A percentile compares a stretch with the other conserved stretches of the same genome.
Evolutionary conservation across 1,140 invertebrate genomes (phyloP).

Genomic region (Orussus abietinus): DNA sequence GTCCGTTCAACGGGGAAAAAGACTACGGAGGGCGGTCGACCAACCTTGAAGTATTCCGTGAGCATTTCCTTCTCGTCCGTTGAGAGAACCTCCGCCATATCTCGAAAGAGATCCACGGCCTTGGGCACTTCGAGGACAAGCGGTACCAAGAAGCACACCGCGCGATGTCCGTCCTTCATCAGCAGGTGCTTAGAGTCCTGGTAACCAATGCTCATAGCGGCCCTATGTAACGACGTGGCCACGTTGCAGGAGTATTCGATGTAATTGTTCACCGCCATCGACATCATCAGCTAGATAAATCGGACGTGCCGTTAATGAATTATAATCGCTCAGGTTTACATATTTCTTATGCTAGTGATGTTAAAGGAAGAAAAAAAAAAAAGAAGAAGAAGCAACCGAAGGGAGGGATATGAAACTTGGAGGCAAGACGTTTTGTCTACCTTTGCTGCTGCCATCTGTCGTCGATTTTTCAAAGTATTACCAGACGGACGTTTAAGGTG

Average conservation of each 20-base stretch:
- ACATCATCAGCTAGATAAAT: conserved; percentile 49
- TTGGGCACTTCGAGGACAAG: conserved; percentile 53
- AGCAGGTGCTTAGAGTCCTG: conserved; percentile 58
- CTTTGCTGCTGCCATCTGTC: too few species aligned
- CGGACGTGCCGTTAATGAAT: background rate
- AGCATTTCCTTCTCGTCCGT: conserved; percentile 59
- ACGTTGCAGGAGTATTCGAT: conserved; percentile 50
- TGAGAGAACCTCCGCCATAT: conserved; percentile 58
- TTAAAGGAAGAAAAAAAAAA: too few species aligned
- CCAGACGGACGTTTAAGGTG: too few species aligned
- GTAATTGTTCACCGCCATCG: conserved; percentile 58
- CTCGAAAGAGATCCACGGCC: conserved; percentile 56
- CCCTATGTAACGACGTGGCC: conserved; percentile 49
- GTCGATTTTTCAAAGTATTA: too few species aligned
- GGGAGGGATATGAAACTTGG: too few species aligned
- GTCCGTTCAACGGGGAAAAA: too few species aligned
- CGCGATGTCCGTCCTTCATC: conserved; percentile 57
- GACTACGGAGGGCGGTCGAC: too few species aligned
- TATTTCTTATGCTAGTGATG: too few species aligned
- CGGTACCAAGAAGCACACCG: conserved; percentile 59
- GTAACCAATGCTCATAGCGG: conserved; percentile 59
- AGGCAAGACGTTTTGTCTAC: too few species aligned
- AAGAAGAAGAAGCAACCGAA: too few species aligned
- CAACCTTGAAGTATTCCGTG: conserved; percentile 45
- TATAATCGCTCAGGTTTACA: too few species aligned